Conservation (phyloP, 2,888 invertebrate species). For the Cheilosia variabilis region DNA sequence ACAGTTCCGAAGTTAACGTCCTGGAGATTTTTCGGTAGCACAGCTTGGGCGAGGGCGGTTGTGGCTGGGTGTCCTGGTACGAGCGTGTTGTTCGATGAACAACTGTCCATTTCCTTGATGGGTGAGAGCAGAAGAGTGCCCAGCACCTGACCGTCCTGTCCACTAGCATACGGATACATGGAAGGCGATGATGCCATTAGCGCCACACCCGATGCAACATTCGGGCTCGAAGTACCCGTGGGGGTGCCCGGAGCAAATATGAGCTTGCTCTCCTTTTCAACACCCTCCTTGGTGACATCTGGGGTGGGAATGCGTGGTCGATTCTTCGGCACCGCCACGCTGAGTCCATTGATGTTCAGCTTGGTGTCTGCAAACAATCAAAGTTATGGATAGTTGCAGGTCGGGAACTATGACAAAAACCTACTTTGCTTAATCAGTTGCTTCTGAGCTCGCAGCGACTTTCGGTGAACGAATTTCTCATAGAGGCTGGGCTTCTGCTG, state of each 20-base stretch:
- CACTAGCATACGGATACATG: constrained; percentile 83
- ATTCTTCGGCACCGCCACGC: constrained; percentile 85
- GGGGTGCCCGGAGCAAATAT: constrained; percentile 77
- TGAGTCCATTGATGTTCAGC: constrained; percentile 86
- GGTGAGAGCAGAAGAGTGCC: constrained; percentile 91
- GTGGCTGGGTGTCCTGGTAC: constrained; percentile 90
- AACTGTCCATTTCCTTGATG: constrained; percentile 92
- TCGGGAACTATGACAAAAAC: constrained; percentile 54
- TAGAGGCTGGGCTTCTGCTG: constrained; percentile 90
- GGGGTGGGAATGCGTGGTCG: constrained; percentile 95
- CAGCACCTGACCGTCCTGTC: constrained; percentile 88
- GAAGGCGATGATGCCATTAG: constrained; percentile 87
- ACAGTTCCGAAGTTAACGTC: constrained; percentile 76
- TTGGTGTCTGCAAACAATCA: constrained; percentile 32
- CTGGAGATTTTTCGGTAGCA: constrained; percentile 85
- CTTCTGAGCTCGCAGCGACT: constrained; percentile 85
- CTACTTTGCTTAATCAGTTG: constrained; percentile 88
- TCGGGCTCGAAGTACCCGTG: constrained; percentile 83
- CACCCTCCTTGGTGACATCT: constrained; percentile 92
- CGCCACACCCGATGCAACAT: constrained; percentile 86
- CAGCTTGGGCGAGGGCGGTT: constrained; percentile 91
- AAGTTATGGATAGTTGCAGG: background rate
- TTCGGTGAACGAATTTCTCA: constrained; percentile 92
- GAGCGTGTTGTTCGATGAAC: constrained; percentile 89
- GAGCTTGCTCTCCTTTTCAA: constrained; percentile 88